Evolutionary conservation across 2,797 vertebrate species (phyloP).

Genomic region (Pantherophis alleghaniensis): DNA sequence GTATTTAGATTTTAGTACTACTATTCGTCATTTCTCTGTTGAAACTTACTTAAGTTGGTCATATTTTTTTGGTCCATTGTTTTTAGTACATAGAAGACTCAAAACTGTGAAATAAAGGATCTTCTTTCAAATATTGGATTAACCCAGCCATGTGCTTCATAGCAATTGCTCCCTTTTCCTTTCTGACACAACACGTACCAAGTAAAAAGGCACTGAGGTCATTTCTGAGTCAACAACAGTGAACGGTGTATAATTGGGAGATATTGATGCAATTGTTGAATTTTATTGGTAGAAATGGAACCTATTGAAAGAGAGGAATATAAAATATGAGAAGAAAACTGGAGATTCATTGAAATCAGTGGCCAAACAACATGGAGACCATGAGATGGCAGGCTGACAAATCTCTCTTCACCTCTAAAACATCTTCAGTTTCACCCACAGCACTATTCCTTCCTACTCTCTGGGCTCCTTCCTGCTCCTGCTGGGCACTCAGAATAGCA

Average conservation of each 20-base stretch:
- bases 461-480: neutral
- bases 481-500: constrained; percentile 57
- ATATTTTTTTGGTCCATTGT: neutral
- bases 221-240: neutral
- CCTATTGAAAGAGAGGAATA: neutral
- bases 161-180: neutral
- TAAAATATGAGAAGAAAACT: neutral
- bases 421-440: neutral
- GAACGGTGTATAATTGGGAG: neutral
- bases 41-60: neutral
- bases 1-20: neutral
- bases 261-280: neutral
- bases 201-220: neutral
- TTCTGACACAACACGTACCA: neutral
- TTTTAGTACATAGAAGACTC: neutral
- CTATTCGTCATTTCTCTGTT: neutral
- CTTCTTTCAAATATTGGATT: neutral
- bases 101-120: neutral
- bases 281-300: neutral
- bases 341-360: neutral
- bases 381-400: neutral
- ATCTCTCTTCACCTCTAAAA: neutral
- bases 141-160: neutral
- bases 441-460: neutral
- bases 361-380: neutral